Evolutionary conservation across 2,888 invertebrate species (phyloP).

Genomic region (Zygogramma bicolorata): DNA sequence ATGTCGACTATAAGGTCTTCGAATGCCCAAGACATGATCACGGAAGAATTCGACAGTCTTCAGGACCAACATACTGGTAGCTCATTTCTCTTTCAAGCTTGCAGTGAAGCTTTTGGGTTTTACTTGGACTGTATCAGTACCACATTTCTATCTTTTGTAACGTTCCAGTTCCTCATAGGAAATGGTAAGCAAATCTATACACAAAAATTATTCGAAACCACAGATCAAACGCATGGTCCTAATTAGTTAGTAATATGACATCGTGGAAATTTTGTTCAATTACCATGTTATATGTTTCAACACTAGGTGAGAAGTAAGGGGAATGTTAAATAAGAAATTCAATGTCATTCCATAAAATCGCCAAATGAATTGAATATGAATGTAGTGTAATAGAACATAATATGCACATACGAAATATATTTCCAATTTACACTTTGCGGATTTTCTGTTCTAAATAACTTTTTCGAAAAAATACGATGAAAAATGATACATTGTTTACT

Average conservation of each 20-base stretch:
- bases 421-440: no score
- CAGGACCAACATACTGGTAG: conserved; percentile 78
- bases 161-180: conserved; percentile 75
- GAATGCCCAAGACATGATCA: conserved; percentile 77
- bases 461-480: no score
- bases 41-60: conserved; percentile 79
- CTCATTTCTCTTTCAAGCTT: conserved; percentile 72
- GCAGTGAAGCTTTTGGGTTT: conserved; percentile 71
- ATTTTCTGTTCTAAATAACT: no score
- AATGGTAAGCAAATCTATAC: conserved; percentile 63
- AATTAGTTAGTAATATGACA: not conserved
- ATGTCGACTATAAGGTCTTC: conserved; percentile 88
- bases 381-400: no score
- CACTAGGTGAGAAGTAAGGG: no score
- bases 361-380: no score
- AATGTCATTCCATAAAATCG: no score
- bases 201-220: not conserved
- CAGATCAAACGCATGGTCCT: not conserved
- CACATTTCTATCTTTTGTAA: conserved; percentile 72
- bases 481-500: no score
- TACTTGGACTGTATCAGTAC: conserved; percentile 76
- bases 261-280: no score
- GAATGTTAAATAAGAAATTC: no score
- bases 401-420: no score
- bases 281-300: no score